phyloP scores from a whole-genome alignment of 2,888 invertebrate species.

The Parnassius orleans region DNA sequence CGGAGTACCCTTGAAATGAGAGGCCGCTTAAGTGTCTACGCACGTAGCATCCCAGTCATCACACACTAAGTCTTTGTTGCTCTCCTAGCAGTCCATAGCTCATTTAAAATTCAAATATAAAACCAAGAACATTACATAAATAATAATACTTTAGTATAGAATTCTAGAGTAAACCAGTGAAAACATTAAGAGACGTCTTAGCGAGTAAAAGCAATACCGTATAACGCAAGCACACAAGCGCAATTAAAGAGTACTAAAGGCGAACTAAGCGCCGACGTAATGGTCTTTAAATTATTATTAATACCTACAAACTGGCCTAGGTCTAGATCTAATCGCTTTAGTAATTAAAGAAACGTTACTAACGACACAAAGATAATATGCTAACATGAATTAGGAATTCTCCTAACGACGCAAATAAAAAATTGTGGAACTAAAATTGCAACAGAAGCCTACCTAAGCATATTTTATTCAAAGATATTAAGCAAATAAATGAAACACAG shows the following conservation, averaged over 20 bases:
- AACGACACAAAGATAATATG: constrained; percentile 16
- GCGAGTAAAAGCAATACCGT: constrained; percentile 8
- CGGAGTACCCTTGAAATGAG: too few relatives aligned
- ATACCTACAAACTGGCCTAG: constrained; percentile 42
- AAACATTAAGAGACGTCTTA: constrained; percentile 16
- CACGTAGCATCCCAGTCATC: too few relatives aligned
- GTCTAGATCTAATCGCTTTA: constrained; percentile 40
- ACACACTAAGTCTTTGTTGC: too few relatives aligned
- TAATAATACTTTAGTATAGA: too few relatives aligned
- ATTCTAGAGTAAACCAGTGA: not conserved
- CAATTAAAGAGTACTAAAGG: constrained; percentile 41
- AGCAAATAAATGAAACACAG: constrained; percentile 3
- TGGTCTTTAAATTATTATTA: constrained; percentile 45
- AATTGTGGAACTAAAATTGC: constrained; percentile 6
- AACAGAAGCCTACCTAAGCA: not conserved
- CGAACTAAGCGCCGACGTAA: constrained; percentile 34
- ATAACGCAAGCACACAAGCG: constrained; percentile 36
- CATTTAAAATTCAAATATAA: too few relatives aligned
- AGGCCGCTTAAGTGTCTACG: too few relatives aligned
- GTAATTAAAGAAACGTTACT: constrained; percentile 32
- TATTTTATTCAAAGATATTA: constrained; percentile 11
- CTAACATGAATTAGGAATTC: constrained; percentile 5
- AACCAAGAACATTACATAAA: too few relatives aligned
- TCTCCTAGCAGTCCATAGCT: too few relatives aligned
- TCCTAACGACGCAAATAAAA: constrained; percentile 15